Conservation (phyloP, 2,113 vertebrate species). For the Grantiella picta region DNA sequence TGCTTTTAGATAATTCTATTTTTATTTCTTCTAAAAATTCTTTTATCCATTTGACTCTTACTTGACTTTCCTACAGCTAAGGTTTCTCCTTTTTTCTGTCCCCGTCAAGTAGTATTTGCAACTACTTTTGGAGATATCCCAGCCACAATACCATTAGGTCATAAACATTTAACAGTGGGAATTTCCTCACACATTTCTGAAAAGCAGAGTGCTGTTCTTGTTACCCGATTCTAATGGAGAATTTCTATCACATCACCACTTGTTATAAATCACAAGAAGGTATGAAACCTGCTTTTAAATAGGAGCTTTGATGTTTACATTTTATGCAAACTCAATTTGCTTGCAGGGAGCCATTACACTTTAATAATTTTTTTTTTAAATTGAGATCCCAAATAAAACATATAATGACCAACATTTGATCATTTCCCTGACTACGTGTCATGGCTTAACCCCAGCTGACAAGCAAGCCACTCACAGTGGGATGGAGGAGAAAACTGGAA, state of each 20-base stretch:
- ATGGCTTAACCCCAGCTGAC: background rate
- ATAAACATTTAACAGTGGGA: background rate
- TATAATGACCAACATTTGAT: background rate
- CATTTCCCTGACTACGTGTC: background rate
- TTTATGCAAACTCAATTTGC: background rate
- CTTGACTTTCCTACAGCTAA: background rate
- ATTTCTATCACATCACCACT: background rate
- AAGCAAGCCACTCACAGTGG: background rate
- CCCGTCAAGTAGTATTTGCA: background rate
- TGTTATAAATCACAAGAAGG: background rate
- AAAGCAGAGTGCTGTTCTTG: background rate
- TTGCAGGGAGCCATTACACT: background rate
- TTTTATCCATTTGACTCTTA: background rate
- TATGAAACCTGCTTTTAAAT: background rate
- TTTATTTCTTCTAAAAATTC: background rate
- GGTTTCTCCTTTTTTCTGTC: background rate
- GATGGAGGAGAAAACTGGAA: background rate
- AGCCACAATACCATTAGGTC: background rate
- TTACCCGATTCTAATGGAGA: background rate
- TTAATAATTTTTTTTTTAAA: too few species aligned
- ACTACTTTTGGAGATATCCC: background rate
- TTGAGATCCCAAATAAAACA: background rate
- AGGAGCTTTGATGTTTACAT: background rate
- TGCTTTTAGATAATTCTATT: background rate
- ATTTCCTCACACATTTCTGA: background rate